These are phyloP conservation scores for Nephrotoma appendiculata DNA, from an alignment of 2,888 invertebrate species.

Conservation along the genomic window DNA sequence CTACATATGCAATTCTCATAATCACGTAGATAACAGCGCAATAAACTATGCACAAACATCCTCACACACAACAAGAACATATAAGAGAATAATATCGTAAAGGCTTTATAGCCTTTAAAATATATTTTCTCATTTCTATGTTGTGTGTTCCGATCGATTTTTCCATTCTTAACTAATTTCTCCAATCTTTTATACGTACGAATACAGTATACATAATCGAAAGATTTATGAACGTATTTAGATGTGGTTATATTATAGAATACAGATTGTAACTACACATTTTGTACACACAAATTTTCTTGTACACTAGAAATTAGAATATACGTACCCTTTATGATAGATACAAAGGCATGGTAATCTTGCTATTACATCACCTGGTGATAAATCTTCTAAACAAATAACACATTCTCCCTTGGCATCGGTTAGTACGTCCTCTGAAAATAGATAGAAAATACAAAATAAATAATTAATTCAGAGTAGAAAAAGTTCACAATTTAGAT, in stretches of 20 bases:
- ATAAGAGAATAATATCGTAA: neutral
- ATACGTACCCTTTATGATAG: conserved; percentile 86
- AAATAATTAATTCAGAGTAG: neutral
- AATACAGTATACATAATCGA: neutral
- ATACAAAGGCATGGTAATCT: conserved; percentile 98
- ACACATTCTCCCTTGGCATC: conserved; percentile 98
- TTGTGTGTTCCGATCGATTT: neutral
- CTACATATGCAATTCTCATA: neutral
- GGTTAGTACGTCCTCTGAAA: conserved; percentile 89
- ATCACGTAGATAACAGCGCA: neutral
- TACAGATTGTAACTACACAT: conserved; percentile 1
- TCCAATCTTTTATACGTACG: neutral
- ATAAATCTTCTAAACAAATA: conserved; percentile 95
- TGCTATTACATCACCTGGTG: conserved; percentile 91
- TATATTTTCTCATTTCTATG: neutral
- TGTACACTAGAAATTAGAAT: neutral
- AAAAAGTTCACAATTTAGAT: too few species aligned
- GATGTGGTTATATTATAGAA: conserved; percentile 13
- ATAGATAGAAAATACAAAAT: conserved; percentile 11
- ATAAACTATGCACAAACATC: neutral
- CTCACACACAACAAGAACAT: neutral
- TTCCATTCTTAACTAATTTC: neutral
- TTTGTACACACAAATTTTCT: neutral
- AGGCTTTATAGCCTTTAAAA: neutral
- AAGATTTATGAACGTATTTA: neutral